phyloP scores from a whole-genome alignment of 2,797 vertebrate genomes.

The Thalassophryne amazonica region DNA sequence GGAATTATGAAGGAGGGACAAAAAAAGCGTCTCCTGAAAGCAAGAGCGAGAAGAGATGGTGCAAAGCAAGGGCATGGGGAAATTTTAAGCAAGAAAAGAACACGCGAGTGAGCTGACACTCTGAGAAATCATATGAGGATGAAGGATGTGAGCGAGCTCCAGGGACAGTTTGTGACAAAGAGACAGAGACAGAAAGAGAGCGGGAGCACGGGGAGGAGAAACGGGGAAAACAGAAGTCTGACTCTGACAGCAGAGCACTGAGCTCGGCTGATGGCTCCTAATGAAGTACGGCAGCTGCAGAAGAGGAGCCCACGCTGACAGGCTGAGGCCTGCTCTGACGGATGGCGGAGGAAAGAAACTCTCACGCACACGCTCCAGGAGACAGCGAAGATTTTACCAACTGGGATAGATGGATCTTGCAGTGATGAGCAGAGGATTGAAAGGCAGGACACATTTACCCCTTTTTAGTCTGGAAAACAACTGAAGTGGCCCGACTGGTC shows the following conservation, averaged over 20 bases:
- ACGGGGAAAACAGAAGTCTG: conserved; percentile 47
- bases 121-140: conserved; percentile 40
- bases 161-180: conserved; percentile 25
- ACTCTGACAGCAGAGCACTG: conserved; percentile 60
- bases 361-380: conserved; percentile 9
- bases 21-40: not conserved
- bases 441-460: conserved; percentile 25
- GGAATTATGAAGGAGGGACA: not conserved
- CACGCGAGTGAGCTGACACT: conserved; percentile 38
- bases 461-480: too few species aligned
- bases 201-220: conserved; percentile 7
- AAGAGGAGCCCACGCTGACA: conserved; percentile 65
- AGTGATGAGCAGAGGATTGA: conserved; percentile 17
- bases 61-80: conserved; percentile 2
- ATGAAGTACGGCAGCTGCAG: conserved; percentile 69
- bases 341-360: conserved; percentile 34
- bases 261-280: conserved; percentile 67
- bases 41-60: not conserved
- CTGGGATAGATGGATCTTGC: conserved; percentile 23
- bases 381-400: conserved; percentile 38
- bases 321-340: conserved; percentile 41
- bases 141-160: conserved; percentile 38
- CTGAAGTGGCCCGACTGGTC: too few species aligned
- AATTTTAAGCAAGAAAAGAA: conserved; percentile 1
- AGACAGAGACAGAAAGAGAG: not conserved